A percentile compares a stretch with the other conserved stretches of the same genome.
These are phyloP conservation scores for Stegodyphus dumicola DNA, from an alignment of 1,140 invertebrate genomes.

Conservation along the genomic window DNA sequence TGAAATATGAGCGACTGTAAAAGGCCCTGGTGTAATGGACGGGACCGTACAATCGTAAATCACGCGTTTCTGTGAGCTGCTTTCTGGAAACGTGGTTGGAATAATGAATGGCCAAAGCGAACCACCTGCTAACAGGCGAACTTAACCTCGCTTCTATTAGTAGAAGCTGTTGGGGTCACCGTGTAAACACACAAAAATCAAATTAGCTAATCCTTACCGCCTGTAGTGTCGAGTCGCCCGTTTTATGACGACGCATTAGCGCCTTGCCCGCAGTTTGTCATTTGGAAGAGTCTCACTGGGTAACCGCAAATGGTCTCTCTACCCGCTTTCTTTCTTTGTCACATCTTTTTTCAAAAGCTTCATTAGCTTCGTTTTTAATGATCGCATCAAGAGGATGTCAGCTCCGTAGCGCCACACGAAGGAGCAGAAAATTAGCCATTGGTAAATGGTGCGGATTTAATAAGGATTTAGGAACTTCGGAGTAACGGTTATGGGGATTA, in stretches of 20 bases:
- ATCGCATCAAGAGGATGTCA: background rate
- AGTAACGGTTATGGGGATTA: too few species aligned
- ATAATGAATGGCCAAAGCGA: slow-evolving; percentile 57
- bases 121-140: slow-evolving; percentile 56
- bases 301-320: slow-evolving; percentile 34
- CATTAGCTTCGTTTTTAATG: slow-evolving; percentile 56
- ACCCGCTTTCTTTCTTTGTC: slow-evolving; percentile 21
- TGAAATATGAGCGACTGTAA: slow-evolving; percentile 56
- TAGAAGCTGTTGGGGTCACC: slow-evolving; percentile 48
- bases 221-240: slow-evolving; percentile 53
- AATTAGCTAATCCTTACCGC: slow-evolving; percentile 61
- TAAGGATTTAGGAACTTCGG: too few species aligned
- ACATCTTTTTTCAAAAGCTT: slow-evolving; percentile 31
- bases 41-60: slow-evolving; percentile 56
- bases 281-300: background rate
- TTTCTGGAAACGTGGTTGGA: slow-evolving; percentile 55
- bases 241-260: slow-evolving; percentile 59
- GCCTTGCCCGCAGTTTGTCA: slow-evolving; percentile 52
- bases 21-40: slow-evolving; percentile 42
- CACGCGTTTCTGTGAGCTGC: slow-evolving; percentile 34
- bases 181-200: slow-evolving; percentile 60
- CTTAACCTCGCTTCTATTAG: slow-evolving; percentile 45
- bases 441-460: too few species aligned
- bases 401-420: too few species aligned
- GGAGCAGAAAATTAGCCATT: too few species aligned